phyloP scores from a whole-genome alignment of 2,797 vertebrate species.

The Hemitrygon akajei region DNA sequence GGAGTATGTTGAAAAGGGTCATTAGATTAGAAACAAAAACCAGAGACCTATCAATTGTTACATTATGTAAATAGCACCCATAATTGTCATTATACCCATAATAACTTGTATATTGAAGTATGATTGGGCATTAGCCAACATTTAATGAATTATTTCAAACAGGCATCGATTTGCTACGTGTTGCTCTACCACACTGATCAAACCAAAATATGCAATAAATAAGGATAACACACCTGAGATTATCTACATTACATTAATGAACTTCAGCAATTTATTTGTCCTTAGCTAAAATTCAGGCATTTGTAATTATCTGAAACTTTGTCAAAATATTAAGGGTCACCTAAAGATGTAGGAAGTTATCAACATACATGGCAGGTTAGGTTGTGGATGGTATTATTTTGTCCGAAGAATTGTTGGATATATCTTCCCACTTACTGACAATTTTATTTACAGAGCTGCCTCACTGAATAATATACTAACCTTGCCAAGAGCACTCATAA shows the following conservation, averaged over 20 bases:
- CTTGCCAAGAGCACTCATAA: slow-evolving; percentile 42
- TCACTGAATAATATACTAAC: slow-evolving; percentile 42
- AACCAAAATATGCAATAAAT: not conserved
- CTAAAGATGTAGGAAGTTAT: not conserved
- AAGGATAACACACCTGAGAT: not conserved
- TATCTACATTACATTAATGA: not conserved
- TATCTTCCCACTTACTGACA: not conserved
- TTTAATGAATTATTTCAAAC: not conserved
- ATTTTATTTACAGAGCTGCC: not conserved
- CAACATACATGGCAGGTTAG: not conserved
- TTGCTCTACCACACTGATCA: not conserved
- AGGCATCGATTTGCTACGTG: not conserved
- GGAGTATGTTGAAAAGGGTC: not conserved
- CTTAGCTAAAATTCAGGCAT: not conserved
- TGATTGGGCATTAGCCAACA: not conserved
- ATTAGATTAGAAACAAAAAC: not conserved
- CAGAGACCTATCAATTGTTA: too few species aligned
- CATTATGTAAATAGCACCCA: not conserved
- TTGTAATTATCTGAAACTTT: not conserved
- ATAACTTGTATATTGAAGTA: not conserved
- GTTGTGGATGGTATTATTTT: not conserved
- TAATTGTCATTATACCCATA: not conserved
- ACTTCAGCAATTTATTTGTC: not conserved
- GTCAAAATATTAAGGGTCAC: not conserved
- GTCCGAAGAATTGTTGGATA: not conserved